Conservation (phyloP, 2,888 invertebrate genomes). For the Carterocephalus palaemon region DNA sequence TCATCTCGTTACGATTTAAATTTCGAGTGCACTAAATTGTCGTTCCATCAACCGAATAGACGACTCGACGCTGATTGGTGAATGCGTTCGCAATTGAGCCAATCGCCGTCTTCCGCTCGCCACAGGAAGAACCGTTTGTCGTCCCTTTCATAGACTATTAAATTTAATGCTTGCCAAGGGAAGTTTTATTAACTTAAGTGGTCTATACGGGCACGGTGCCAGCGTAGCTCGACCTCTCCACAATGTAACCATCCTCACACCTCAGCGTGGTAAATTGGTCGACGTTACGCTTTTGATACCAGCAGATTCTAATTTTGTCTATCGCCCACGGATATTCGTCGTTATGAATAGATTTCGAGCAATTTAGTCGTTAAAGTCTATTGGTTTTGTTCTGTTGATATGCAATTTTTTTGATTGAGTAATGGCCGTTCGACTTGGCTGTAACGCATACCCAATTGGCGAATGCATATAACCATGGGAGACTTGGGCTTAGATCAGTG, state of each 20-base stretch:
- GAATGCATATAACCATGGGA: slow-evolving; percentile 27
- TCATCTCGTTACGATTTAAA: slow-evolving; percentile 19
- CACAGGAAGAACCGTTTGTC: slow-evolving; percentile 70
- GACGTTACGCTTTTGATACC: slow-evolving; percentile 44
- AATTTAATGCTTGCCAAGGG: slow-evolving; percentile 72
- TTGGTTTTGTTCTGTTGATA: slow-evolving; percentile 36
- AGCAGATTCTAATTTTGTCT: slow-evolving; percentile 61
- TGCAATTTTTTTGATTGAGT: slow-evolving; percentile 38
- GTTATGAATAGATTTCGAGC: slow-evolving; percentile 62
- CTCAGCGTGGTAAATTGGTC: slow-evolving; percentile 27
- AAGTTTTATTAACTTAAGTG: slow-evolving; percentile 76
- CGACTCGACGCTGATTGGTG: slow-evolving; percentile 68
- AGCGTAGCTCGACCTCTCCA: slow-evolving; percentile 45
- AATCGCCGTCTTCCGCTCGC: slow-evolving; percentile 74
- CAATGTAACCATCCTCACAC: slow-evolving; percentile 26
- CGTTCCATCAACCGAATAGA: slow-evolving; percentile 28
- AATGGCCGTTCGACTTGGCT: slow-evolving; percentile 30
- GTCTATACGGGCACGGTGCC: slow-evolving; percentile 62
- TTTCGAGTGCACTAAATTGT: slow-evolving; percentile 23
- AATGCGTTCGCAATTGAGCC: slow-evolving; percentile 72
- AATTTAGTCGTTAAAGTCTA: slow-evolving; percentile 66
- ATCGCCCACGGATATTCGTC: slow-evolving; percentile 60
- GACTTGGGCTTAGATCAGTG: too few species aligned
- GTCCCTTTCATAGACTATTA: slow-evolving; percentile 76
- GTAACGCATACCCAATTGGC: slow-evolving; percentile 26